phyloP scores from a whole-genome alignment of 1,140 invertebrate species.

The Agrypnia vestita region DNA sequence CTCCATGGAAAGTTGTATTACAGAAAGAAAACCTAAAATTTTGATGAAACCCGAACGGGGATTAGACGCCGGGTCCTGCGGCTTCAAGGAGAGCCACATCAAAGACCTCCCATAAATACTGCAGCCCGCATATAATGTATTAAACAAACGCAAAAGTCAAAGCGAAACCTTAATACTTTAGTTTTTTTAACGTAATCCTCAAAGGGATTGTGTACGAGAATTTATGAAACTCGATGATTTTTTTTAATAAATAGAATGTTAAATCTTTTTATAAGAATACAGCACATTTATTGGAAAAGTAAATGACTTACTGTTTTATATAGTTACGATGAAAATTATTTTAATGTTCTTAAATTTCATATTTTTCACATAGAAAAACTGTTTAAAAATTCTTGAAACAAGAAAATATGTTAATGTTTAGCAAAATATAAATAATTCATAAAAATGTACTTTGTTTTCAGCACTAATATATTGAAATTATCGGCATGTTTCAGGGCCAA shows the following conservation, averaged over 20 bases:
- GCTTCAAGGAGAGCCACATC: slow-evolving; percentile 8
- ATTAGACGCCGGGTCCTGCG: slow-evolving; percentile 7
- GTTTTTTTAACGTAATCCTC: slow-evolving; percentile 6
- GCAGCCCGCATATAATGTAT: slow-evolving; percentile 12
- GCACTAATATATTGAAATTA: too few species aligned
- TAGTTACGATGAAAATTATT: too few species aligned
- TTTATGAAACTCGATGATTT: not conserved
- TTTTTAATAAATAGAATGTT: slow-evolving; percentile 13
- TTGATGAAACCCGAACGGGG: slow-evolving; percentile 25
- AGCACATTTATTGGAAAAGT: too few species aligned
- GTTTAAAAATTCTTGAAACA: too few species aligned
- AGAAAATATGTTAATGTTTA: too few species aligned
- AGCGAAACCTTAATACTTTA: slow-evolving; percentile 18
- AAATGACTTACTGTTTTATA: too few species aligned
- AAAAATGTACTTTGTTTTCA: too few species aligned
- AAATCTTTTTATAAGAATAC: not conserved
- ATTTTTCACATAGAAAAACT: too few species aligned
- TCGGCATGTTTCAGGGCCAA: too few species aligned
- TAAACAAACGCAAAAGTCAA: slow-evolving; percentile 28
- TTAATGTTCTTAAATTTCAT: too few species aligned
- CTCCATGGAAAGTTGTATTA: not conserved
- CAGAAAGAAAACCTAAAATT: slow-evolving; percentile 15
- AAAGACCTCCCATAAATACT: slow-evolving; percentile 29
- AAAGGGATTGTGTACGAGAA: slow-evolving; percentile 8
- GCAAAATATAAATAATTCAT: too few species aligned